These are phyloP conservation scores for Mantis religiosa DNA, from an alignment of 2,888 invertebrate genomes.

Conservation along the genomic window DNA sequence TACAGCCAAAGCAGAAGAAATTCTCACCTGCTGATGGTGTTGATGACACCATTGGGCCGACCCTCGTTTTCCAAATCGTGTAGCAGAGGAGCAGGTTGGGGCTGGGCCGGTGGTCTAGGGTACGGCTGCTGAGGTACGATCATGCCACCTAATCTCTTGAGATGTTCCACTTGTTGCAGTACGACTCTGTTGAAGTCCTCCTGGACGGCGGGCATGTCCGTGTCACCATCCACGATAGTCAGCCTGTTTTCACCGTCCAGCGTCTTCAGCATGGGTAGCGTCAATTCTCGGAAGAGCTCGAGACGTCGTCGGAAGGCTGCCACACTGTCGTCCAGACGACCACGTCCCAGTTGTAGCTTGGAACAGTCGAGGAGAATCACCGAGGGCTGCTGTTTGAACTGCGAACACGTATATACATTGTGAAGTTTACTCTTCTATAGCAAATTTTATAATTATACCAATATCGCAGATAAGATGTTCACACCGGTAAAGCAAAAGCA, in stretches of 20 bases:
- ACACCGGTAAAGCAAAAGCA: no score
- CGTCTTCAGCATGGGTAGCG: conserved; percentile 82
- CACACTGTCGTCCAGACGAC: conserved; percentile 79
- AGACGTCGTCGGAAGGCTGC: conserved; percentile 78
- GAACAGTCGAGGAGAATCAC: conserved; percentile 87
- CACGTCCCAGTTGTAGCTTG: conserved; percentile 80
- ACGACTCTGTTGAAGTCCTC: conserved; percentile 70
- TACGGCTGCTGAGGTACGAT: conserved; percentile 33
- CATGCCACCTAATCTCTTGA: conserved; percentile 31
- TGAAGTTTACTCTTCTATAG: no score
- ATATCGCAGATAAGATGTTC: no score
- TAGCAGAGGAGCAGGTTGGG: neutral
- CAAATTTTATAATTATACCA: no score
- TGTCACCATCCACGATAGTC: conserved; percentile 84
- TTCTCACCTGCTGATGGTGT: conserved; percentile 39
- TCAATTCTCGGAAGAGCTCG: conserved; percentile 81
- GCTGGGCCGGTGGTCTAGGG: neutral
- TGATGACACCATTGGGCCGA: conserved; percentile 40
- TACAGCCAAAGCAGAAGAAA: no score
- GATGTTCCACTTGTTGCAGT: conserved; percentile 61
- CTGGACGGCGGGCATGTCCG: conserved; percentile 72
- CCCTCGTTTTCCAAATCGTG: conserved; percentile 35
- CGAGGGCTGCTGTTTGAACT: conserved; percentile 75
- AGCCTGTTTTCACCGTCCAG: conserved; percentile 78
- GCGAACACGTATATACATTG: conserved; percentile 17